Evolutionary conservation across 2,888 invertebrate genomes (phyloP).

Genomic region (Blomia tropicalis): DNA sequence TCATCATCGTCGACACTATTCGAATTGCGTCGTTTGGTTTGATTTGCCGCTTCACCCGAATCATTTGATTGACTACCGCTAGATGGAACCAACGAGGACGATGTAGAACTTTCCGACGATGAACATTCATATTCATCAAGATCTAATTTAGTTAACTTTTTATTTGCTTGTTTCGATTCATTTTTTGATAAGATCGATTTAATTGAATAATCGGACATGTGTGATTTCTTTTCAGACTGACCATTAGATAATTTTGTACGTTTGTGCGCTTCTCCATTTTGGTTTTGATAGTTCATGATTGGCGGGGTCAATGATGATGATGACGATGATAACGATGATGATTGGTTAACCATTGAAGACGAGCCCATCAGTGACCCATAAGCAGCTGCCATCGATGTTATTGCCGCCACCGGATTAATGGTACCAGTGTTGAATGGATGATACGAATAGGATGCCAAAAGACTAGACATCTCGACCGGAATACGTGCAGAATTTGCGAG

Average conservation of each 20-base stretch:
- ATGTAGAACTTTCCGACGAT: not conserved
- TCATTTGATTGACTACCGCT: not conserved
- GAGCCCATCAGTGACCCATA: not conserved
- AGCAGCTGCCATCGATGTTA: not conserved
- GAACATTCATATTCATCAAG: conserved; percentile 5
- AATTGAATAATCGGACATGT: conserved; percentile 5
- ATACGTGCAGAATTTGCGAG: not conserved
- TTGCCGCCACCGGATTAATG: not conserved
- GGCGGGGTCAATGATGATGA: not conserved
- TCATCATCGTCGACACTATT: not conserved
- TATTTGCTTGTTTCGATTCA: not conserved
- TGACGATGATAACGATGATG: not conserved
- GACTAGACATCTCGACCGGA: not conserved
- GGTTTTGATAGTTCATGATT: not conserved
- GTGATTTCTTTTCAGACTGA: not conserved
- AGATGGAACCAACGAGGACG: not conserved
- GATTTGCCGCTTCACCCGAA: not conserved
- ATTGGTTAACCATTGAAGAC: not conserved
- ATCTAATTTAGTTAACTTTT: not conserved
- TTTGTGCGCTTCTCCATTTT: not conserved
- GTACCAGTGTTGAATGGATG: not conserved
- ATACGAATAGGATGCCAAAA: not conserved
- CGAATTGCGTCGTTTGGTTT: not conserved
- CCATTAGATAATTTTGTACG: not conserved
- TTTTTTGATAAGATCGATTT: conserved; percentile 7